A percentile compares a stretch with the other conserved stretches of the same genome.
These are phyloP conservation scores for Ianthella basta DNA, from an alignment of 37 sponge, comb jelly and placozoan species.

Conservation along the genomic window DNA sequence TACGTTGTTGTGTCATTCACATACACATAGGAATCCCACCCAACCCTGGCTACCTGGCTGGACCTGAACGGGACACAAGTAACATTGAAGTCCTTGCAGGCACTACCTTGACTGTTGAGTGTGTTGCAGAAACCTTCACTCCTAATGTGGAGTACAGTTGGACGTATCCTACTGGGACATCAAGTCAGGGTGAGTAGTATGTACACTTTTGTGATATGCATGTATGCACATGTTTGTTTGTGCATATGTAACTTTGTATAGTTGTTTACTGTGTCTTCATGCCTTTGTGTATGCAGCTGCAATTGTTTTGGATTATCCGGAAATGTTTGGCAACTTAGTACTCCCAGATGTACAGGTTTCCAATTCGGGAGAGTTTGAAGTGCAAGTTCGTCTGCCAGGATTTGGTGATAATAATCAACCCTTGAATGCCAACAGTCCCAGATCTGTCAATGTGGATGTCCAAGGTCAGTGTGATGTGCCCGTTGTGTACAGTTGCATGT, in stretches of 20 bases:
- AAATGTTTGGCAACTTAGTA: background rate
- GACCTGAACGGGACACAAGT: background rate
- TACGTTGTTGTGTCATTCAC: too few relatives aligned
- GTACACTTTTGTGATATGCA: too few relatives aligned
- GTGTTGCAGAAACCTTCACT: background rate
- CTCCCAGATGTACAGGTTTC: background rate
- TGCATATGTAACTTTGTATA: too few relatives aligned
- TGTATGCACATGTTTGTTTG: too few relatives aligned
- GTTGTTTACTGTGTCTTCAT: too few relatives aligned
- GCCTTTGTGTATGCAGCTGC: too few relatives aligned
- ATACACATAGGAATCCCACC: too few relatives aligned
- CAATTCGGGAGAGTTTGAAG: background rate
- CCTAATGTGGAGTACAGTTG: background rate
- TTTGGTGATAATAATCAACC: background rate
- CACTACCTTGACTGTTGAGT: background rate
- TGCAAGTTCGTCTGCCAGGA: background rate
- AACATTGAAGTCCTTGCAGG: background rate
- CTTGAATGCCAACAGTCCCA: constrained; percentile 1
- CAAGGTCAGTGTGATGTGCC: background rate
- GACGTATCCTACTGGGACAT: background rate
- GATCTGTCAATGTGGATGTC: background rate
- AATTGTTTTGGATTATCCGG: too few relatives aligned
- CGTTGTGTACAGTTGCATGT: background rate
- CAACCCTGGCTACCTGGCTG: background rate
- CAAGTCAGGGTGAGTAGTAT: too few relatives aligned